Percentiles rank a stretch among this genome's conserved stretches.
Evolutionary conservation across 2,797 vertebrate genomes (phyloP).

Genomic region (Schizothorax lantsangensis): DNA sequence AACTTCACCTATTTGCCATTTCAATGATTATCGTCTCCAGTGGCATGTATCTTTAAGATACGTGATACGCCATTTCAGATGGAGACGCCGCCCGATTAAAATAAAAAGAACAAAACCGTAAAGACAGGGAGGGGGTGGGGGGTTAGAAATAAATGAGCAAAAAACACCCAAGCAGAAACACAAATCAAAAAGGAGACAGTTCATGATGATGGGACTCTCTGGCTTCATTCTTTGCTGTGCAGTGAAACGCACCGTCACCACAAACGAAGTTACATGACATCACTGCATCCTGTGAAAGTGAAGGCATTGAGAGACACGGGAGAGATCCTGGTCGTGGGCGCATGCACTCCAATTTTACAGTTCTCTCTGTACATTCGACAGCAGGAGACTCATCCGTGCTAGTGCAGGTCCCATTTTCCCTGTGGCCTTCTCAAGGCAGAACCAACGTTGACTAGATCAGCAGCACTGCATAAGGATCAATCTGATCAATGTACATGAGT

Average conservation of each 20-base stretch:
- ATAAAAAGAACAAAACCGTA: constrained; percentile 44
- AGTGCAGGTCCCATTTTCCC: constrained; percentile 10
- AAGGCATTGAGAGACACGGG: constrained; percentile 57
- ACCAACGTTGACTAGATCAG: constrained; percentile 35
- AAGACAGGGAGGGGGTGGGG: background rate
- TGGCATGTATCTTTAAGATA: constrained; percentile 76
- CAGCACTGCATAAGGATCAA: constrained; percentile 55
- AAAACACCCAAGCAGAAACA: constrained; percentile 59
- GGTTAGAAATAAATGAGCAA: constrained; percentile 60
- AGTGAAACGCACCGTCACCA: constrained; percentile 64
- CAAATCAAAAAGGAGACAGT: constrained; percentile 62
- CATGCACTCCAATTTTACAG: constrained; percentile 12
- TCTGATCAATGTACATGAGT: constrained; percentile 52
- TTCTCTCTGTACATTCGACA: constrained; percentile 41
- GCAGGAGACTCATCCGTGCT: constrained; percentile 33
- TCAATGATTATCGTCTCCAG: constrained; percentile 83
- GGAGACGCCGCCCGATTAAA: constrained; percentile 66
- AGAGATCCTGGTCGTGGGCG: constrained; percentile 30
- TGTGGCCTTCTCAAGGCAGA: constrained; percentile 50
- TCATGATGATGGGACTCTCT: constrained; percentile 62
- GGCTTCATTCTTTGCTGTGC: constrained; percentile 66
- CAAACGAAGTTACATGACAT: constrained; percentile 63
- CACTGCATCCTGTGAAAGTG: constrained; percentile 66
- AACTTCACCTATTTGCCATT: constrained; percentile 42
- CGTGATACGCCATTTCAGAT: constrained; percentile 71